A percentile compares a stretch with the other conserved stretches of the same genome.
Evolutionary conservation across 2,797 vertebrate species (phyloP).

Genomic region (Percopsis omiscomaycus): DNA sequence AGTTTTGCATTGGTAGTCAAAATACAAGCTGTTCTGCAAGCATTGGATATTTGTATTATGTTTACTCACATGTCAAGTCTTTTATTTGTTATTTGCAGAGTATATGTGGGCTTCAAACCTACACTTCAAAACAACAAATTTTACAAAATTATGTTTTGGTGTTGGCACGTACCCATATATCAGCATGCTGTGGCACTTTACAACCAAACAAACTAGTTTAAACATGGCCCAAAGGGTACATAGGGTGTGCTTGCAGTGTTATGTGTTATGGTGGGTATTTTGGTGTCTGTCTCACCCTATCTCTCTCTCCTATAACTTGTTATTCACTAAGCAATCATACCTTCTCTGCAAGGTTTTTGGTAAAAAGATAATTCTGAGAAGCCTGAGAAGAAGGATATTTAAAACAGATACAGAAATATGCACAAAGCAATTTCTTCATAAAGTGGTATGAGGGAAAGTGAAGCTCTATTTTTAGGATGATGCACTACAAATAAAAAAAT

Average conservation of each 20-base stretch:
- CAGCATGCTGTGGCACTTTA: no score
- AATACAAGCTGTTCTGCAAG: not conserved
- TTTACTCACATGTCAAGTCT: not conserved
- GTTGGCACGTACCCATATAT: no score
- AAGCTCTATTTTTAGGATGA: no score
- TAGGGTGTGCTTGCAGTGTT: slow-evolving; percentile 1
- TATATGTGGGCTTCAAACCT: slow-evolving; percentile 7
- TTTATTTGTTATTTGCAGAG: slow-evolving; percentile 1
- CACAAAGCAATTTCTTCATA: no score
- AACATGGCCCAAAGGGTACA: not conserved
- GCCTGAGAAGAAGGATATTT: no score
- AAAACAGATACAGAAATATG: no score
- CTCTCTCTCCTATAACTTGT: not conserved
- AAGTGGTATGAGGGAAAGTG: no score
- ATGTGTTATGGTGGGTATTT: slow-evolving; percentile 1
- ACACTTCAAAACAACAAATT: not conserved
- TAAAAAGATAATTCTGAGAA: no score
- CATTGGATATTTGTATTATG: not conserved
- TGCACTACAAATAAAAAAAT: not conserved
- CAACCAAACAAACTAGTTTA: slow-evolving; percentile 16
- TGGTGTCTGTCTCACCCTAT: not conserved
- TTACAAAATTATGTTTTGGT: no score
- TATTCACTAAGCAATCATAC: not conserved
- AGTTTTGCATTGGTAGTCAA: slow-evolving; percentile 17
- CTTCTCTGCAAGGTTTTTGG: not conserved